Base-by-base conservation (phyloP, 2,113 vertebrate species). In the Gambusia affinis region DNA sequence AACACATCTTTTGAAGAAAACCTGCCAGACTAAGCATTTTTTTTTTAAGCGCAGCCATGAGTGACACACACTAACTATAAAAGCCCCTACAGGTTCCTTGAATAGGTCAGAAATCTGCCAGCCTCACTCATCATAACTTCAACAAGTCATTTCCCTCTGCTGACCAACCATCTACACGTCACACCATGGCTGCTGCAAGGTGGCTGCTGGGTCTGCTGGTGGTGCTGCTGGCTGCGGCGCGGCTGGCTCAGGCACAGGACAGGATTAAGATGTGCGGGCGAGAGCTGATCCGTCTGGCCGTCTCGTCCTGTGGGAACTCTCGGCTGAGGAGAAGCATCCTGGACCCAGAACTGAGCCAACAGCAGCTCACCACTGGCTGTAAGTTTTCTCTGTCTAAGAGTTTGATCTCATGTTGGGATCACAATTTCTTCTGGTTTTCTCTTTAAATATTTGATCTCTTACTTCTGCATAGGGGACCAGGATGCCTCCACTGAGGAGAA, bases 301-400 rank as follows among this genome's bases (percentile, higher is more conserved):
- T 95, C 60, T 90, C 88, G 1, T 90, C 92, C 0, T 94, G 94
- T 24, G 91, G 95, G 5, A 94, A 89, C 73, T 92, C 95, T 29
- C 62, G 83, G 28, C 73, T 92, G 27, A 91, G 84, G 66, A 92
- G 89, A 4, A 89, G 82, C 42, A 42, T 83, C 8, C 30, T n/a
- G 1, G 86, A 91, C 29, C 4, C 39, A 4, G 73, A 81, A 2
- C 24, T 29, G 12, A 24, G 63, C 8, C 84, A 78, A 31, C 74
- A 67, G 39, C 79, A 78, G 19, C 3, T 62, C 60, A 66, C 65
- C 29, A 15, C 67, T 67, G 62, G 47, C 0, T 67, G 94, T 92
- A 83, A 89, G 93, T 88, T 61, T 60, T 39, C 62, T 5, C 10
- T 37, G 19, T 47, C 33, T 60, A 60, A 47, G 17, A 24, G 57